Conservation (phyloP, 2,797 vertebrate genomes). For the Podarcis lilfordi region DNA sequence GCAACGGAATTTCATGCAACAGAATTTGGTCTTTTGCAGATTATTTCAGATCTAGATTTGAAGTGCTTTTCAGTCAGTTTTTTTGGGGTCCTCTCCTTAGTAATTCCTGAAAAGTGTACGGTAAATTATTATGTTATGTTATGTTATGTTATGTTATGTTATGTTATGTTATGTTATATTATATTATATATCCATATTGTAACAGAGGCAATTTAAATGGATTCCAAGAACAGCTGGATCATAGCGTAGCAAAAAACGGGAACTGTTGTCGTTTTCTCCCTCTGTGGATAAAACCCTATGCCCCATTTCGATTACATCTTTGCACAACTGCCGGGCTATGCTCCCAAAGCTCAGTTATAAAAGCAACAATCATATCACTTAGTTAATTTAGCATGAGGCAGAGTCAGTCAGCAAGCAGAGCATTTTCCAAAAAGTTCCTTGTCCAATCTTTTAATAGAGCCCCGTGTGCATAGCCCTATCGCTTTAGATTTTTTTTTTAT, state of each 20-base stretch:
- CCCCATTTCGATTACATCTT: background rate
- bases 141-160: no score
- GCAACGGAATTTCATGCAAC: no score
- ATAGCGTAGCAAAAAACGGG: background rate
- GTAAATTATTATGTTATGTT: no score
- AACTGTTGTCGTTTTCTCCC: background rate
- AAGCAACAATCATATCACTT: background rate
- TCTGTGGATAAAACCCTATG: background rate
- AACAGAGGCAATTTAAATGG: background rate
- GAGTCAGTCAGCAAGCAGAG: background rate
- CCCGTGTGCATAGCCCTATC: background rate
- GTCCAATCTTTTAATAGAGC: background rate
- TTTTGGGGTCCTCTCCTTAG: background rate
- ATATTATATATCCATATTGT: background rate
- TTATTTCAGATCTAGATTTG: background rate
- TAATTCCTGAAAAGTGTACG: background rate
- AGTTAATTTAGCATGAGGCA: background rate
- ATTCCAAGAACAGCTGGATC: background rate
- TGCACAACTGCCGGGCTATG: background rate
- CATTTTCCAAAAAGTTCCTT: background rate
- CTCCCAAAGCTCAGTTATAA: background rate
- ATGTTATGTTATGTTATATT: no score
- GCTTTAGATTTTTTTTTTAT: slow-evolving; percentile 56
- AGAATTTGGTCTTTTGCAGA: background rate
- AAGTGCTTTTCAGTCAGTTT: background rate